Evolutionary conservation across 2,888 invertebrate genomes (phyloP).

Genomic region (Dichetophora obliterata): DNA sequence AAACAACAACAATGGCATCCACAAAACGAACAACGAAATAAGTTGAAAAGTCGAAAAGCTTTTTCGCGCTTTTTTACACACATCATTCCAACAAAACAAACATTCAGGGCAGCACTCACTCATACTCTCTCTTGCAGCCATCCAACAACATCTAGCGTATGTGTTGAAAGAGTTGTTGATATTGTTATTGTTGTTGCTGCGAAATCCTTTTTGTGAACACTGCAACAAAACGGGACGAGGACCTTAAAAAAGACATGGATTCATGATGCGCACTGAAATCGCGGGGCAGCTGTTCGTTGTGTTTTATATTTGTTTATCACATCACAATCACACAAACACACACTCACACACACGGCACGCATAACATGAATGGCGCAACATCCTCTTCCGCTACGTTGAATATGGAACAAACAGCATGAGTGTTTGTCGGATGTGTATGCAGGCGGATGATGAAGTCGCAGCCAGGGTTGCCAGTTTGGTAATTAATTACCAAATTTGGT

Average conservation of each 20-base stretch:
- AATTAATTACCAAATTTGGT: no score
- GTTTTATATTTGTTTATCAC: constrained; percentile 32
- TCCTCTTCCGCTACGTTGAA: constrained; percentile 25
- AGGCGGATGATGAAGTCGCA: background rate
- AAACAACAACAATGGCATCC: background rate
- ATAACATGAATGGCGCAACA: constrained; percentile 12
- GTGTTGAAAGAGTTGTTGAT: background rate
- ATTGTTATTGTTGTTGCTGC: background rate
- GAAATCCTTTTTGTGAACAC: background rate
- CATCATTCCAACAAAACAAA: constrained; percentile 26
- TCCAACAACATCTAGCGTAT: background rate
- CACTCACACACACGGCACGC: constrained; percentile 13
- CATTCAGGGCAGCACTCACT: constrained; percentile 6
- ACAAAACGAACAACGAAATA: background rate
- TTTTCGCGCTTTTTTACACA: constrained; percentile 38
- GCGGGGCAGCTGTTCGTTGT: constrained; percentile 13
- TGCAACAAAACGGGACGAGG: background rate
- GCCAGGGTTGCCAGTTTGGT: no score
- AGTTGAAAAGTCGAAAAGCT: constrained; percentile 32
- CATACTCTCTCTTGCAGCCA: background rate
- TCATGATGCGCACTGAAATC: constrained; percentile 5
- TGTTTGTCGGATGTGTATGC: background rate
- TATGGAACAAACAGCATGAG: constrained; percentile 27
- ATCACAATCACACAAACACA: constrained; percentile 10
- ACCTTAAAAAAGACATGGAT: background rate